These are phyloP conservation scores for Leptinotarsa juncta DNA, from an alignment of 2,888 invertebrate genomes.

Conservation along the genomic window DNA sequence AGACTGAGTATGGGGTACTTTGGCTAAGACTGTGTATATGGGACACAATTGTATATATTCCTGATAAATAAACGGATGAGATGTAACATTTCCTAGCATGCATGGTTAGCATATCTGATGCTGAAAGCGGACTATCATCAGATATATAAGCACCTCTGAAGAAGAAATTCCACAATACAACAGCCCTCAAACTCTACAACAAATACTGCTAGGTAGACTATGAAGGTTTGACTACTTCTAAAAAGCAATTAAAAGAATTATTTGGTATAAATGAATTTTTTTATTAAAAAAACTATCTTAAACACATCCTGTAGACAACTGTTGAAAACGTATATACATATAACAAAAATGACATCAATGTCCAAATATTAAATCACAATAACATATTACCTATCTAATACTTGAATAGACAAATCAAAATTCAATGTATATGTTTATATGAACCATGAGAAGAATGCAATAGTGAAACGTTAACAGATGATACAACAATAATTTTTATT, in stretches of 20 bases:
- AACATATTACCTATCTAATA: slow-evolving; percentile 27
- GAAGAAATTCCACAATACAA: too few relatives aligned
- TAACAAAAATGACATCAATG: background rate
- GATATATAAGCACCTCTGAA: too few relatives aligned
- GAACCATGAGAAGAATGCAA: background rate
- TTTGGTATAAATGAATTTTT: background rate
- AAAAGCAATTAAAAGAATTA: background rate
- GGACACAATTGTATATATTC: too few relatives aligned
- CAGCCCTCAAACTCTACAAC: too few relatives aligned
- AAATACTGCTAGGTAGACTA: too few relatives aligned
- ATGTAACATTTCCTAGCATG: too few relatives aligned
- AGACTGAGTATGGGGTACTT: too few relatives aligned
- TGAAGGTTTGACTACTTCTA: too few relatives aligned
- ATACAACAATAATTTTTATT: background rate
- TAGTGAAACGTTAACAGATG: background rate
- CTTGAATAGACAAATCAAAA: slow-evolving; percentile 24
- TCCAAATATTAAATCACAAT: slow-evolving; percentile 34
- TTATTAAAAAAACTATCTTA: slow-evolving; percentile 1
- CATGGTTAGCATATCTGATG: too few relatives aligned
- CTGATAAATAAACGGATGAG: too few relatives aligned
- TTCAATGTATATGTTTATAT: background rate
- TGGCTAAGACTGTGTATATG: too few relatives aligned
- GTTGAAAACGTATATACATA: background rate
- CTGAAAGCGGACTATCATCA: too few relatives aligned
- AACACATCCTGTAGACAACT: background rate